Evolutionary conservation across 2,888 invertebrate species (phyloP).

Genomic region (Julus scanicus): DNA sequence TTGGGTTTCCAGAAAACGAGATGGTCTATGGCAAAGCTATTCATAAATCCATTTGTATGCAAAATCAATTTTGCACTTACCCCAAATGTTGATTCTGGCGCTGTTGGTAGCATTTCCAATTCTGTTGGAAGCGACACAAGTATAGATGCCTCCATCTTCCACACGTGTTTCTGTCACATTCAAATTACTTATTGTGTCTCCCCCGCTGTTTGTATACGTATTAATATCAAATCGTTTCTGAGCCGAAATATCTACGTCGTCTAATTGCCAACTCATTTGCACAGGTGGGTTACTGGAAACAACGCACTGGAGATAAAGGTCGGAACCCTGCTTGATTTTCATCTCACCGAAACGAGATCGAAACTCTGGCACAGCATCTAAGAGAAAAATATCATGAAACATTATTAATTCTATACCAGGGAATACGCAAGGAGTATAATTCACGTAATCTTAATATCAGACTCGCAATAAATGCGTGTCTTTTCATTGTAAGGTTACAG

Average conservation of each 20-base stretch:
- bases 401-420: too few species aligned
- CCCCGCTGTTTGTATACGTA: conserved; percentile 66
- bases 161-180: conserved; percentile 91
- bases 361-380: conserved; percentile 57
- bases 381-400: neutral
- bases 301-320: conserved; percentile 88
- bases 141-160: conserved; percentile 91
- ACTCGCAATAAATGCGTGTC: too few species aligned
- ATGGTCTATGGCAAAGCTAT: neutral
- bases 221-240: conserved; percentile 63
- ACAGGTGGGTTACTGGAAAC: conserved; percentile 96
- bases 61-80: conserved; percentile 54
- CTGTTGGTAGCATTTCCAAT: conserved; percentile 85
- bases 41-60: neutral
- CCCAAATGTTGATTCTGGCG: conserved; percentile 83
- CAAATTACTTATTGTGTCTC: conserved; percentile 89
- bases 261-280: conserved; percentile 91
- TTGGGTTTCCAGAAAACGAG: neutral
- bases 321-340: conserved; percentile 89
- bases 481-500: too few species aligned
- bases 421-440: too few species aligned
- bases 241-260: conserved; percentile 67
- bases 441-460: too few species aligned
- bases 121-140: conserved; percentile 76
- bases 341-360: conserved; percentile 85